phyloP scores from a whole-genome alignment of 1,140 invertebrate species.

The Habropoda laboriosa region DNA sequence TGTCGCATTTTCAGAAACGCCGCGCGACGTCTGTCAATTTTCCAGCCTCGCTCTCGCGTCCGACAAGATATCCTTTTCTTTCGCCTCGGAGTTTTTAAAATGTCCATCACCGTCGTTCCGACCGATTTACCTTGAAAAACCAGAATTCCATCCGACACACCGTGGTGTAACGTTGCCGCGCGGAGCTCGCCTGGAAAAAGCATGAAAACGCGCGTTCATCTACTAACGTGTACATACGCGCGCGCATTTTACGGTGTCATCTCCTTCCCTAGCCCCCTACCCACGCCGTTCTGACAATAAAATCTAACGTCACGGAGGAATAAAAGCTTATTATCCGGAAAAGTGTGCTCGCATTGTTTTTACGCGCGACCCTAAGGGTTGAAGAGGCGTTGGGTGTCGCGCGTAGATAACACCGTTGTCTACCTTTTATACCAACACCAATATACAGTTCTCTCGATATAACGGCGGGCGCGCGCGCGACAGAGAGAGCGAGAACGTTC shows the following conservation, averaged over 20 bases:
- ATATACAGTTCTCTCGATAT: too few relatives aligned
- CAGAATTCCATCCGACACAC: constrained; percentile 23
- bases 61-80: constrained; percentile 15
- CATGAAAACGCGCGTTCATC: constrained; percentile 1
- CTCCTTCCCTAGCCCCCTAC: too few relatives aligned
- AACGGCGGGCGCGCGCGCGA: too few relatives aligned
- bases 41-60: not conserved
- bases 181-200: too few relatives aligned
- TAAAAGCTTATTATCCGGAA: constrained; percentile 27
- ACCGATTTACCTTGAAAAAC: constrained; percentile 30
- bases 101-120: constrained; percentile 38
- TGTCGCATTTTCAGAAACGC: constrained; percentile 15
- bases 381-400: not conserved
- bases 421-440: too few relatives aligned
- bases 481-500: too few relatives aligned
- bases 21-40: constrained; percentile 44
- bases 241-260: not conserved
- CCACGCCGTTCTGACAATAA: not conserved
- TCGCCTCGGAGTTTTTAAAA: constrained; percentile 34
- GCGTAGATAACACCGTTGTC: not conserved
- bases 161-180: constrained; percentile 1
- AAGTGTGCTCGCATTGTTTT: constrained; percentile 6
- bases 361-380: not conserved
- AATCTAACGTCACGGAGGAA: constrained; percentile 9
- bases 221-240: not conserved